phyloP scores from a whole-genome alignment of 2,797 vertebrate species.

The Ispidina picta region DNA sequence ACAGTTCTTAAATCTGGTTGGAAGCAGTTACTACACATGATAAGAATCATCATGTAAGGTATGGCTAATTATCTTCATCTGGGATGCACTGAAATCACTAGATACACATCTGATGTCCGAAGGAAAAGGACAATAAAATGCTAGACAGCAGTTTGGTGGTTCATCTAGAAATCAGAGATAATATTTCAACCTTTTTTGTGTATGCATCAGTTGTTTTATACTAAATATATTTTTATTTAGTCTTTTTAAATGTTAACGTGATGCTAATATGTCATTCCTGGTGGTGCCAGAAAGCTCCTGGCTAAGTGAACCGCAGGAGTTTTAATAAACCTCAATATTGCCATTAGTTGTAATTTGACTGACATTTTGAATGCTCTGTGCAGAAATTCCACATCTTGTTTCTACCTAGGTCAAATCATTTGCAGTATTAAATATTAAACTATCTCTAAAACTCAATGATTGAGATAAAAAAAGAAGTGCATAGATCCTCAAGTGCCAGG shows the following conservation, averaged over 20 bases:
- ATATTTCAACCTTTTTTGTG: neutral
- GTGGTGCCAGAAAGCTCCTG: neutral
- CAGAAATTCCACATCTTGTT: conserved; percentile 8
- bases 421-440: conserved; percentile 23
- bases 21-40: neutral
- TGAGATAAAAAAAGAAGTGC: neutral
- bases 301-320: conserved; percentile 2
- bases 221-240: neutral
- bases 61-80: neutral
- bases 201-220: neutral
- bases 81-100: neutral
- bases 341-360: conserved; percentile 12
- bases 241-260: neutral
- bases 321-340: conserved; percentile 30
- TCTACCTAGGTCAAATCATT: neutral
- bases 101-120: neutral
- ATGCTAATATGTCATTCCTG: neutral
- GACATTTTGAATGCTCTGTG: neutral
- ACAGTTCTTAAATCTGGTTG: neutral
- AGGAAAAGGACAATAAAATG: neutral
- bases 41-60: neutral
- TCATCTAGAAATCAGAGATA: neutral
- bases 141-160: neutral
- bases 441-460: neutral
- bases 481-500: neutral